These are phyloP conservation scores for Chaetorhynchus papuensis DNA, from an alignment of 2,113 vertebrate species.

Conservation along the genomic window DNA sequence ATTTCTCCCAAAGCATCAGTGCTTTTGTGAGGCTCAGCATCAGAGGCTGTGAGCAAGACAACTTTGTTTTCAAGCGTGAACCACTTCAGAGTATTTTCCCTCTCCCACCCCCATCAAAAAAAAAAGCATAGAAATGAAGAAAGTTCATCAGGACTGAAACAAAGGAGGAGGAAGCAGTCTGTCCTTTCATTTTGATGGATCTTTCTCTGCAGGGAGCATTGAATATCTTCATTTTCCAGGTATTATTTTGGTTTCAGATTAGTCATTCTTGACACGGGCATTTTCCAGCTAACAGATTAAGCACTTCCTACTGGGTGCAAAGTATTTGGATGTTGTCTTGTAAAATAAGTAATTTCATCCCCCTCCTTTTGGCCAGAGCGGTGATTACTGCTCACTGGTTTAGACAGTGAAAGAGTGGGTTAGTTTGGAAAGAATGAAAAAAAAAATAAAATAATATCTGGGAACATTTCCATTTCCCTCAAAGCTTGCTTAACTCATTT, in stretches of 20 bases:
- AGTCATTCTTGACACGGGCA: neutral
- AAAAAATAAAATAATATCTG: neutral
- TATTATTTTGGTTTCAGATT: neutral
- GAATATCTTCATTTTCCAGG: neutral
- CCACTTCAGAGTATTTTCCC: neutral
- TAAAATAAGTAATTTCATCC: neutral
- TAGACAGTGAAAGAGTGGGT: neutral
- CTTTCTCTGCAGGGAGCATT: neutral
- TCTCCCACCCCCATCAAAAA: rapidly evolving
- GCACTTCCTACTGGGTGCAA: neutral
- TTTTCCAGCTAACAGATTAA: neutral
- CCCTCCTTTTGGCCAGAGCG: neutral
- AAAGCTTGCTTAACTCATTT: neutral
- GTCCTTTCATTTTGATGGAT: neutral
- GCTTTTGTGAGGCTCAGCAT: neutral
- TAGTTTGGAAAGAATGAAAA: neutral
- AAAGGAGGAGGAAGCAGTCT: neutral
- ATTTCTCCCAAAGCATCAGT: neutral
- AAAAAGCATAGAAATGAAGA: neutral
- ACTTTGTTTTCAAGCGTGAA: neutral
- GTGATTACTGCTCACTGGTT: neutral
- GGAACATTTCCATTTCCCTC: neutral
- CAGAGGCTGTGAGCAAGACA: neutral
- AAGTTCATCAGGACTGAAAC: neutral
- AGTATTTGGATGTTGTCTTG: neutral